Base-by-base conservation (phyloP, 1,140 invertebrate species). In the Thaumatotibia leucotreta region DNA sequence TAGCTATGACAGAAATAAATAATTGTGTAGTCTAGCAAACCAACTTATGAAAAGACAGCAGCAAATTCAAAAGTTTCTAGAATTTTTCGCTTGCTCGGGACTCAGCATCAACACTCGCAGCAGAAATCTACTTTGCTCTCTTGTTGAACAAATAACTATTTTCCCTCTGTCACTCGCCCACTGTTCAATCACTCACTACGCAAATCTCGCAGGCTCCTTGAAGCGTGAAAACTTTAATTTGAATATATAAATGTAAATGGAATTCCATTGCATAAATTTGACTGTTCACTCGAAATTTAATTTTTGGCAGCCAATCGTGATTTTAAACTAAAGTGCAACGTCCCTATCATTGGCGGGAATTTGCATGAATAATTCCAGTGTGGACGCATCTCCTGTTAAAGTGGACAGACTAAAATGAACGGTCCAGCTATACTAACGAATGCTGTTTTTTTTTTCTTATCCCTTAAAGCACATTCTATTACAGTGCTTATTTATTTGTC, bases 261-360 rank as follows among this genome's bases (percentile, higher is more conserved):
- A 58, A 29, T 58, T 27, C 50, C 22, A 45, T 23, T 27, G 52
- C 23, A 58, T 58, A 58, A 58, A 58, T 58, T 58, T 31, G 23
- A 58, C 52, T 58, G 27, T 58, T 58, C 52, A 58, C 27, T 27
- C 22, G 20, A 52, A 45, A 58, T 58, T 58, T 31, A 58, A 58
- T 58, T 58, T 58, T 58, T 58, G 52, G 52, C 52, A 58, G 23
- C 23, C 52, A 27, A 58, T 58, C 24, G 23, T 58, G 52, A 58
- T 58, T 58, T 58, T 31, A 58, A 58, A 58, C 23, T 58, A 58
- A 58, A 58, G 52, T 58, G 52, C 52, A 58, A 58, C 52, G 52
- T 58, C 52, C 52, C 52, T 58, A 58, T 58, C 52, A 58, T 58
- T 27, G 24, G 52, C 4, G 11, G n/a, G 52, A 24, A 58, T 58